phyloP scores from a whole-genome alignment of 2,797 vertebrate genomes.

The Cryptoprocta ferox region DNA sequence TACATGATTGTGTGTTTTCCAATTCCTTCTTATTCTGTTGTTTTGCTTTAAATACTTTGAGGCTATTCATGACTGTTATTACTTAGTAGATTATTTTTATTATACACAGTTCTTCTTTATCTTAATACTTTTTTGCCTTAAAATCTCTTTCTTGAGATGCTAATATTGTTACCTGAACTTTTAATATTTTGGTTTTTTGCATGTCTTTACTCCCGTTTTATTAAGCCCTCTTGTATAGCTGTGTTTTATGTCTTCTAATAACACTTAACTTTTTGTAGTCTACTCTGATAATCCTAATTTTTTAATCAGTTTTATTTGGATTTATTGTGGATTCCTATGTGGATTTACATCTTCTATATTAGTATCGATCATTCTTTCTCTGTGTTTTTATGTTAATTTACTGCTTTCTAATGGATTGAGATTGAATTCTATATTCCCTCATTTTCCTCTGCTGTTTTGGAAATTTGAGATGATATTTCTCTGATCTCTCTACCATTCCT shows the following conservation, averaged over 20 bases:
- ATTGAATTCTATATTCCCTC: background rate
- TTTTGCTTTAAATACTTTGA: background rate
- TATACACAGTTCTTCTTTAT: background rate
- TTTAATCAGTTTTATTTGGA: background rate
- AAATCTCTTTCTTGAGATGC: background rate
- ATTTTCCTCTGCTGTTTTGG: background rate
- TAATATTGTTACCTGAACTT: background rate
- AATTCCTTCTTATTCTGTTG: background rate
- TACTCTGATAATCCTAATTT: background rate
- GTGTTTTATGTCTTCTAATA: background rate
- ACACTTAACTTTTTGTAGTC: background rate
- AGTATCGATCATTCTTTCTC: background rate
- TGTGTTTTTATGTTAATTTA: background rate
- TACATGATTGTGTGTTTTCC: background rate
- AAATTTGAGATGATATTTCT: background rate
- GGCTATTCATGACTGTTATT: background rate
- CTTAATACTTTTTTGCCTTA: background rate
- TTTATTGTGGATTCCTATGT: background rate
- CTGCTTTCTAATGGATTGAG: background rate
- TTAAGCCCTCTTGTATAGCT: background rate
- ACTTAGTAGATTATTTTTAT: background rate
- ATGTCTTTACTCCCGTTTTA: background rate
- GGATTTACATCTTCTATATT: background rate
- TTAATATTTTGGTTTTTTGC: background rate
- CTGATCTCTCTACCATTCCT: background rate